These are phyloP conservation scores for Periphyllus acericola DNA, from an alignment of 2,888 invertebrate genomes.

Conservation along the genomic window DNA sequence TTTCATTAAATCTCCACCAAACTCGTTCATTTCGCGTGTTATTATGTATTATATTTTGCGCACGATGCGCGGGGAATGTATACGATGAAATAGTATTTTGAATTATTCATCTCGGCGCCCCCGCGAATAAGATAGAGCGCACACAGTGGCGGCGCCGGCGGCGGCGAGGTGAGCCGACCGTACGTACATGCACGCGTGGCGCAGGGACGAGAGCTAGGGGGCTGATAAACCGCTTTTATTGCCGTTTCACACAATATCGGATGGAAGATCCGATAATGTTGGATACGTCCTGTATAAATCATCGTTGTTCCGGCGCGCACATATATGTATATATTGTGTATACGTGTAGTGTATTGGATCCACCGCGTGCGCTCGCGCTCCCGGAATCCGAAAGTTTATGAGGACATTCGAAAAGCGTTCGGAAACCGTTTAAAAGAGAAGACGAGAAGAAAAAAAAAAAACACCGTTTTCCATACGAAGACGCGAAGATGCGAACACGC, in stretches of 20 bases:
- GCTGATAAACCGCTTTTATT: constrained; percentile 58
- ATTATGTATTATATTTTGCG: not conserved
- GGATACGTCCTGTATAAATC: constrained; percentile 61
- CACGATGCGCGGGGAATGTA: not conserved
- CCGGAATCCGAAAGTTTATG: constrained; percentile 57
- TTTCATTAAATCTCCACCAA: constrained; percentile 46
- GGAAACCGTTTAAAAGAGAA: constrained; percentile 51
- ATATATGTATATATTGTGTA: constrained; percentile 19
- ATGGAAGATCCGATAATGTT: constrained; percentile 59
- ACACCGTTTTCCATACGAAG: constrained; percentile 14
- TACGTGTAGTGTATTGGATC: not conserved
- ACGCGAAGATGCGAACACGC: constrained; percentile 11
- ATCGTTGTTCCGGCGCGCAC: constrained; percentile 34
- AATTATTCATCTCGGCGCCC: constrained; percentile 53
- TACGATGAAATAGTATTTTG: constrained; percentile 47
- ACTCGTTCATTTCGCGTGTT: constrained; percentile 37
- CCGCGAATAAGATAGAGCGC: not conserved
- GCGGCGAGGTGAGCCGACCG: not conserved
- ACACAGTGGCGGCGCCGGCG: not conserved
- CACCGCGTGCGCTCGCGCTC: constrained; percentile 12
- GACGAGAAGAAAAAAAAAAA: not conserved
- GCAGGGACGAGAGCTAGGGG: not conserved
- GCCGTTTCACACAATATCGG: constrained; percentile 60
- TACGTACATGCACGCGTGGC: too few relatives aligned
- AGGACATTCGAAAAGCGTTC: constrained; percentile 57